Evolutionary conservation across 2,797 vertebrate genomes (phyloP).

Genomic region (Coendou prehensilis): DNA sequence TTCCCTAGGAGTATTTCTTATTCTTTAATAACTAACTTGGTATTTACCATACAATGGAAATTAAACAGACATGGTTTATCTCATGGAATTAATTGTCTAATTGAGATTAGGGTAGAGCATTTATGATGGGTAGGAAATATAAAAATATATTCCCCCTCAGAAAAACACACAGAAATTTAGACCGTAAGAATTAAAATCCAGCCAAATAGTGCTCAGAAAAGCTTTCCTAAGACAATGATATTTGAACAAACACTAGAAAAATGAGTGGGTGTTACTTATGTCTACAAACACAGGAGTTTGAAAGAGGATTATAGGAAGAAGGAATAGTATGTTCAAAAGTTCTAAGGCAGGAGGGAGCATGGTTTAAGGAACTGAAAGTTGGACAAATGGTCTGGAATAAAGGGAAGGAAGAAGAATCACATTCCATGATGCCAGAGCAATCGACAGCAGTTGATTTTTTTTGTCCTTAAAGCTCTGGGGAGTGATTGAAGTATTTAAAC

Average conservation of each 20-base stretch:
- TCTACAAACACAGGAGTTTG: not conserved
- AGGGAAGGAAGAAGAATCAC: not conserved
- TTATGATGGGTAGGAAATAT: not conserved
- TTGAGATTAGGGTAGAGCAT: not conserved
- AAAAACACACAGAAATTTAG: not conserved
- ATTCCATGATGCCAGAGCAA: not conserved
- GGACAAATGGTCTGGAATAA: not conserved
- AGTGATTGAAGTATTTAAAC: slow-evolving; percentile 29
- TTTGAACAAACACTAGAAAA: not conserved
- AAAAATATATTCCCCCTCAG: not conserved
- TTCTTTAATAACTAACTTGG: not conserved
- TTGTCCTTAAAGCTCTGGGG: not conserved
- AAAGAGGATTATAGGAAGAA: not conserved
- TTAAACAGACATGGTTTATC: not conserved
- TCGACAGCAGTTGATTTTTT: not conserved
- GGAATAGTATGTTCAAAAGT: not conserved
- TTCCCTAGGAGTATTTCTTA: not conserved
- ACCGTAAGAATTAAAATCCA: too few relatives aligned
- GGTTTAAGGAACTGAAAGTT: not conserved
- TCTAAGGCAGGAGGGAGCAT: not conserved
- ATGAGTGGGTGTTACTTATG: not conserved
- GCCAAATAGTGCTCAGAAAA: not conserved
- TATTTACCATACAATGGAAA: not conserved
- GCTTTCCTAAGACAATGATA: not conserved
- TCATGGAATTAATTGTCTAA: not conserved